These are phyloP conservation scores for Suillia variegata DNA, from an alignment of 2,888 invertebrate genomes.

Conservation along the genomic window DNA sequence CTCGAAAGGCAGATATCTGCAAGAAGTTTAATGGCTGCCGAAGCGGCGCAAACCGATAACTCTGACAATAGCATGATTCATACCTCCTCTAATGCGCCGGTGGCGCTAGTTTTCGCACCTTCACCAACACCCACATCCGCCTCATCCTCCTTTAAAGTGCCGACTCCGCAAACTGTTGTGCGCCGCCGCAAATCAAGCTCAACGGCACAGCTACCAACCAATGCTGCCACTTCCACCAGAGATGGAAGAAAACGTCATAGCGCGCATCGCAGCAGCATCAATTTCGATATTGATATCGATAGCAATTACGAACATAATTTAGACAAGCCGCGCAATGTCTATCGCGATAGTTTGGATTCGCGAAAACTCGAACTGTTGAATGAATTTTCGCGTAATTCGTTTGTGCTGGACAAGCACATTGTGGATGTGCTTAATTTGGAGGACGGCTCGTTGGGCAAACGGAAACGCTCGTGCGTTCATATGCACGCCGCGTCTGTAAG, in stretches of 20 bases:
- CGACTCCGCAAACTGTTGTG: conserved; percentile 40
- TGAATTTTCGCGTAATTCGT: conserved; percentile 55
- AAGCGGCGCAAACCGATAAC: background rate
- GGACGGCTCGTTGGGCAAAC: conserved; percentile 41
- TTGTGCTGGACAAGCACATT: conserved; percentile 44
- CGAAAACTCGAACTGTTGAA: conserved; percentile 55
- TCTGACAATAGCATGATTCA: background rate
- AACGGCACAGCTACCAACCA: too few relatives aligned
- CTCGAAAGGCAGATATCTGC: conserved; percentile 54
- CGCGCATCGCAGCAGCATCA: conserved; percentile 33
- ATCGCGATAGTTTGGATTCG: conserved; percentile 59
- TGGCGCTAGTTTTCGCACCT: conserved; percentile 25
- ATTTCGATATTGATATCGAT: conserved; percentile 52
- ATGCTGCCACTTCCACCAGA: conserved; percentile 30
- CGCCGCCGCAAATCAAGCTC: conserved; percentile 42
- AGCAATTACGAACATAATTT: conserved; percentile 56
- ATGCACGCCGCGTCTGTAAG: background rate
- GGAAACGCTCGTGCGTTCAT: background rate
- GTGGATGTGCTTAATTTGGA: conserved; percentile 55
- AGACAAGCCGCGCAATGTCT: conserved; percentile 57
- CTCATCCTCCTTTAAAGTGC: conserved; percentile 17
- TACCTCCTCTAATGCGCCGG: background rate
- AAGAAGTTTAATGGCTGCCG: conserved; percentile 46
- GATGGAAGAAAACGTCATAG: conserved; percentile 18
- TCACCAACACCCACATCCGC: background rate